Evolutionary conservation across 1,140 invertebrate species (phyloP), one percentile per base, ranked within the genome.

Genomic region (Scaptomyza montana): DNA sequence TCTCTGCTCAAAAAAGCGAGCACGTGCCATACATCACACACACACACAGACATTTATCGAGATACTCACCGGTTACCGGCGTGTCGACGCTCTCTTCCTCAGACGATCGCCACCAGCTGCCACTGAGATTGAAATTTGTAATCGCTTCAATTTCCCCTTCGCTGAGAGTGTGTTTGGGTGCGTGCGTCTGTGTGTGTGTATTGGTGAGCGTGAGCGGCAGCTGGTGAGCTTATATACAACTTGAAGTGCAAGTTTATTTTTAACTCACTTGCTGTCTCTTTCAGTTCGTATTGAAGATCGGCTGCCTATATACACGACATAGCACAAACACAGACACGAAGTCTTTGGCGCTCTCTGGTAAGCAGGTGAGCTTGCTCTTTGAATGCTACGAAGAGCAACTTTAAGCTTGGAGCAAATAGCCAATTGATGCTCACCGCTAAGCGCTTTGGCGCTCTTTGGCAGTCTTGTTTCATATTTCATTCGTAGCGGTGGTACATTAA

Each of bases 301-400:
- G 41, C 36, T 72, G 62, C 51, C 39, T 69, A 74, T 64, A 13
- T 66, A 72, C 56, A 62, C 45, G 45, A 66, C 28, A 25, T 2
- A 39, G 9, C 36, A 47, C 8, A 16, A 7, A 13, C 50, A 54
- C 28, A 55, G 28, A 54, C 46, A 43, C 67, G 33, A 64, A 65
- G 61, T n/a, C n/a, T 12, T 43, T 36, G 0, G 33, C 33, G 16
- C 47, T 19, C 57, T 62, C 51, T 45, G 19, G 28, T 10, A 2
- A 68, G 82, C 84, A 89, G 82, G 82, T 89, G 80, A 84, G 78
- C 75, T n/a, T 53, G 80, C 80, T 85, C 80, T 85, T 80, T 53
- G 43, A 6, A 46, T 43, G 12, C 16, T 2, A 3, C 1, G 49
- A 86, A 85, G 80, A 86, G 77, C 55, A 77, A 59, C 56, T 80